Base-by-base conservation (phyloP, 2,797 vertebrate genomes). In the Triplophysa yarkandensis region DNA sequence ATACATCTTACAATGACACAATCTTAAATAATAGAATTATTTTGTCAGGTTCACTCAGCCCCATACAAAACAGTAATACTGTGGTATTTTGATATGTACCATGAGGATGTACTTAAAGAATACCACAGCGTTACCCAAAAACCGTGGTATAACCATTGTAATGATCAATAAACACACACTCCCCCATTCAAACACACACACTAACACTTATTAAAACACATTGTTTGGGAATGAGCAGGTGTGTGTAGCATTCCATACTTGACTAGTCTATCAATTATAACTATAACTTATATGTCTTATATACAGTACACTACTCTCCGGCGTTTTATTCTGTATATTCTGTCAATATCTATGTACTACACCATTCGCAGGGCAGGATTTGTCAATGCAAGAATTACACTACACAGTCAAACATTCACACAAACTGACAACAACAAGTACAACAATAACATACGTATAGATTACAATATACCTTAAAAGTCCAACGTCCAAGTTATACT, bases 151-250 rank as follows among this genome's bases (percentile, higher is more conserved):
- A n/a, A 32, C 25, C 32, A 65, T 74, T 61, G 71, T 41, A 65
- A 43, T 30, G 48, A 14, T 43, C 21, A 19, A 44, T 57, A 62
- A 65, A 64, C 52, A 76, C 32, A 61, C n/a, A 73, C 34, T 19
- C 34, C 69, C 3, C 36, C 62, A 39, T 9, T 64, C 21, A 36
- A 44, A 60, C 27, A 52, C 57, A 34, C 11, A 55, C 63, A 66
- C 32, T 77, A n/a, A 68, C 34, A 74, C 43, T 50, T 34, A 30
- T 91, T 83, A 80, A 72, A 86, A 89, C 87, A 91, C 89, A 88
- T 85, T 90, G 86, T 88, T 87, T 87, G 90, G 85, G 85, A 91
- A 87, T 84, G 87, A 86, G 86, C 87, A 78, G 65, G 17, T 19
- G 43, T 71, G 62, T 80, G 64, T 48, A 65, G 87, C 83, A 90